Conservation (phyloP, 2,113 vertebrate species). For the Cairina moschata region DNA sequence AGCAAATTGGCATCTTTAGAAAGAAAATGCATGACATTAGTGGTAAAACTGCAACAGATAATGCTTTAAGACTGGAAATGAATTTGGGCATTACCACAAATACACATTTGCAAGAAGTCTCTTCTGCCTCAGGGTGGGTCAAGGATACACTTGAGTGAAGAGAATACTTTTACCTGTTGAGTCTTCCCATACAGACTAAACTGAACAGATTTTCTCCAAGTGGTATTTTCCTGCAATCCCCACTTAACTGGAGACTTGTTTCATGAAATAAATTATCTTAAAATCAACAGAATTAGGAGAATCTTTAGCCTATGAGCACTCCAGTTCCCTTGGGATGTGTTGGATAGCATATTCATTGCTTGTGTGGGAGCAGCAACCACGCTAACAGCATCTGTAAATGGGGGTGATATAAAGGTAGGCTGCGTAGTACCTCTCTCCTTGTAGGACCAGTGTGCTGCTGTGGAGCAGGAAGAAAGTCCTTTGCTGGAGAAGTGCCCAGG, state of each 20-base stretch:
- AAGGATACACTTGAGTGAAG: not conserved
- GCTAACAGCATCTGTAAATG: not conserved
- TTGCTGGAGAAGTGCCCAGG: not conserved
- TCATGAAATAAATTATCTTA: not conserved
- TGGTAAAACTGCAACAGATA: not conserved
- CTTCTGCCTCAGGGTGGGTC: not conserved
- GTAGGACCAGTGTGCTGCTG: not conserved
- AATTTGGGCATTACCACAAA: not conserved
- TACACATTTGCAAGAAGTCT: not conserved
- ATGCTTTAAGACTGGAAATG: not conserved
- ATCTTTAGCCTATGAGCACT: not conserved
- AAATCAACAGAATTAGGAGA: not conserved
- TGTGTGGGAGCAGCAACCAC: not conserved
- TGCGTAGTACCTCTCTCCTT: not conserved
- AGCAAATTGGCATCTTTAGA: not conserved
- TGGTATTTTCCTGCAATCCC: not conserved
- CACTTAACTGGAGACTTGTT: not conserved
- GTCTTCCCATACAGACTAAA: not conserved
- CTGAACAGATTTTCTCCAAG: not conserved
- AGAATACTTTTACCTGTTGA: not conserved
- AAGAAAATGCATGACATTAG: not conserved
- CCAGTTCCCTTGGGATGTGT: not conserved
- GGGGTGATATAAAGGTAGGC: not conserved
- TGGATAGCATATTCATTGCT: not conserved
- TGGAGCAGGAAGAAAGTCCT: not conserved